Percentiles rank a stretch among this genome's conserved stretches.
Conservation (phyloP, 2,888 invertebrate species). For the Himalopsyche japonica region DNA sequence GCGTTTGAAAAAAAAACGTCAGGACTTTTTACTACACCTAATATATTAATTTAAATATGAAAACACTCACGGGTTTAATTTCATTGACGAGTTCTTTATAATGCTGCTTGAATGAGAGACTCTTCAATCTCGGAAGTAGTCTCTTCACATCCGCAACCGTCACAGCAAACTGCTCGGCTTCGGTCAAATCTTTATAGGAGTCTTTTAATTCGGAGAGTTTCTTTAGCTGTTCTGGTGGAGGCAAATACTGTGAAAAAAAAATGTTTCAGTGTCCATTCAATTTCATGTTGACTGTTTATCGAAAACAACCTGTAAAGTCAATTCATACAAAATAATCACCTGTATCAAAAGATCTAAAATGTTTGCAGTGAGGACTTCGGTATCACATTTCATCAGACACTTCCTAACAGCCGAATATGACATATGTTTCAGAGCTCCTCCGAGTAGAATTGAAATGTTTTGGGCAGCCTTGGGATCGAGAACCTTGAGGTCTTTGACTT, state of each 20-base stretch:
- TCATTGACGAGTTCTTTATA: constrained; percentile 86
- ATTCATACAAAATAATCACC: constrained; percentile 45
- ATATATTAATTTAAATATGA: too few species aligned
- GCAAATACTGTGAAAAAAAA: constrained; percentile 70
- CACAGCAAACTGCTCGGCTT: constrained; percentile 94
- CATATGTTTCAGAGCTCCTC: constrained; percentile 86
- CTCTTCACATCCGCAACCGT: constrained; percentile 89
- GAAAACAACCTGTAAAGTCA: too few species aligned
- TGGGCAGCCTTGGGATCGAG: constrained; percentile 92
- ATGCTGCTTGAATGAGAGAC: constrained; percentile 86
- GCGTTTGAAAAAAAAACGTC: too few species aligned
- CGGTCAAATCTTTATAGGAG: constrained; percentile 78
- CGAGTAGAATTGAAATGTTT: constrained; percentile 79
- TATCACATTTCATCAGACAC: constrained; percentile 85
- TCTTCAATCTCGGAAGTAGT: constrained; percentile 81
- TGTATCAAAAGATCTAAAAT: constrained; percentile 87
- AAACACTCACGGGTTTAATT: constrained; percentile 75
- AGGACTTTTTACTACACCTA: too few species aligned
- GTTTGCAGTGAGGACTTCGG: constrained; percentile 80
- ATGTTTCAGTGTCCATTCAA: too few species aligned
- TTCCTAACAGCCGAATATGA: constrained; percentile 79
- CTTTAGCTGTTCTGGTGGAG: constrained; percentile 87
- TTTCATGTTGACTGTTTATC: too few species aligned
- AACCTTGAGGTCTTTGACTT: constrained; percentile 89
- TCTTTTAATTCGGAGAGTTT: constrained; percentile 80